A percentile compares a stretch with the other conserved stretches of the same genome.
Conservation (phyloP, 2,888 invertebrate genomes). For the Tetragonula carbonaria region DNA sequence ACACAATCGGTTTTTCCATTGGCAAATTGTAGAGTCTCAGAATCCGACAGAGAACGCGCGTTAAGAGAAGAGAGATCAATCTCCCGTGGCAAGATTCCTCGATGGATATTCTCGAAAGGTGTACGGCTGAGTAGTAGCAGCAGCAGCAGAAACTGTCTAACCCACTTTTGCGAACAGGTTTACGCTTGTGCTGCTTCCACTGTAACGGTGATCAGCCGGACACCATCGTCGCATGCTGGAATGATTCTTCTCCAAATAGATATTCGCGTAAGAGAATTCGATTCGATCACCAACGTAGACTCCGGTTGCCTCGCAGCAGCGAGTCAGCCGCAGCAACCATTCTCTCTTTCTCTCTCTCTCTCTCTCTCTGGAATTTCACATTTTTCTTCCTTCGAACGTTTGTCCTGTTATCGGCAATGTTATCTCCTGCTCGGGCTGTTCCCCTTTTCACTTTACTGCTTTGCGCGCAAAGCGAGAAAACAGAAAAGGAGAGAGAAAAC, state of each 20-base stretch:
- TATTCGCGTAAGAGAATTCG: slow-evolving; percentile 2
- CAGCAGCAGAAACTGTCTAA: slow-evolving; percentile 73
- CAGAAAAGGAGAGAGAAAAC: background rate
- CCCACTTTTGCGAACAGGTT: slow-evolving; percentile 83
- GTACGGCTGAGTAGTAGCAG: slow-evolving; percentile 39
- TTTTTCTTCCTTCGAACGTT: background rate
- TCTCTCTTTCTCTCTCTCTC: background rate
- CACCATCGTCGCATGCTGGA: slow-evolving; percentile 55
- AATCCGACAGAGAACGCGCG: background rate
- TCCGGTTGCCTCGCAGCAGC: no score
- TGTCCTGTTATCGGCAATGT: background rate
- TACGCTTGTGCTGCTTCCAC: slow-evolving; percentile 74
- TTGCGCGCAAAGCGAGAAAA: background rate
- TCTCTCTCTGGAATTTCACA: background rate
- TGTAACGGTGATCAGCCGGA: slow-evolving; percentile 80
- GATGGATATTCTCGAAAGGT: slow-evolving; percentile 49
- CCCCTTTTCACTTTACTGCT: background rate
- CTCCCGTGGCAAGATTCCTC: slow-evolving; percentile 50
- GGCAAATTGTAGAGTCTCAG: background rate
- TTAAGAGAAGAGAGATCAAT: slow-evolving; percentile 44
- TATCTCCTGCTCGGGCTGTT: background rate
- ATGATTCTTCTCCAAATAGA: slow-evolving; percentile 61
- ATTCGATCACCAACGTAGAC: background rate
- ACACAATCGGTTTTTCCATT: background rate
- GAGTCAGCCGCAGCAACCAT: background rate